phyloP scores from a whole-genome alignment of 2,113 vertebrate genomes.

The Erythrocercus mccallii region DNA sequence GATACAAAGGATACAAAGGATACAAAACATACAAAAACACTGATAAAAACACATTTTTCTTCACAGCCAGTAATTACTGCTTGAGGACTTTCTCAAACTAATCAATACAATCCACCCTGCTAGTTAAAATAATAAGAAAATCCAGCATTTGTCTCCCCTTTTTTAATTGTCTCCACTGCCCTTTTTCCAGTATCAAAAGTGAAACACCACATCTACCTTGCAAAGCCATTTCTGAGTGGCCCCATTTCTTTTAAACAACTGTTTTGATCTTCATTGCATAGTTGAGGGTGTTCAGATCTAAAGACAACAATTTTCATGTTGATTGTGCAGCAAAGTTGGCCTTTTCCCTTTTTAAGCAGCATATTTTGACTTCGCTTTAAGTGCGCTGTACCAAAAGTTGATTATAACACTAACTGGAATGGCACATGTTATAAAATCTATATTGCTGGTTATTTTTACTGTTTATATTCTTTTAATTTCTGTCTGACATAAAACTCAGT shows the following conservation, averaged over 20 bases:
- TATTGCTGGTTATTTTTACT: background rate
- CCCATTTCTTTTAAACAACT: background rate
- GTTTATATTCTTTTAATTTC: slow-evolving; percentile 15
- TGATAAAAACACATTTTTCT: background rate
- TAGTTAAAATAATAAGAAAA: background rate
- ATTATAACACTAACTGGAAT: background rate
- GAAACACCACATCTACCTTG: background rate
- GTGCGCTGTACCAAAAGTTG: background rate
- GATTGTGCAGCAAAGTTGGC: background rate
- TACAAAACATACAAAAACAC: too few species aligned
- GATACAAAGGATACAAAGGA: too few species aligned
- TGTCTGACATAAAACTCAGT: slow-evolving; percentile 42
- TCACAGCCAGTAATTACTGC: background rate
- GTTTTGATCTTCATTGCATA: background rate
- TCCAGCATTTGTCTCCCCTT: background rate
- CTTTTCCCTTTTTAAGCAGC: background rate
- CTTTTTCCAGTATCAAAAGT: background rate
- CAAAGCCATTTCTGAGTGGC: background rate
- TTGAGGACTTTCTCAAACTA: background rate
- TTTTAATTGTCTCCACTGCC: background rate
- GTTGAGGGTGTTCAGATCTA: background rate
- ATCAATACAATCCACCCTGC: background rate
- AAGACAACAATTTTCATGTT: background rate
- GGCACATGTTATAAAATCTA: background rate
- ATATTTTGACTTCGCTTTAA: background rate